Percentiles rank a stretch among this genome's conserved stretches.
Conservation (phyloP, 2,113 vertebrate genomes). For the Choloepus hoffmanni region DNA sequence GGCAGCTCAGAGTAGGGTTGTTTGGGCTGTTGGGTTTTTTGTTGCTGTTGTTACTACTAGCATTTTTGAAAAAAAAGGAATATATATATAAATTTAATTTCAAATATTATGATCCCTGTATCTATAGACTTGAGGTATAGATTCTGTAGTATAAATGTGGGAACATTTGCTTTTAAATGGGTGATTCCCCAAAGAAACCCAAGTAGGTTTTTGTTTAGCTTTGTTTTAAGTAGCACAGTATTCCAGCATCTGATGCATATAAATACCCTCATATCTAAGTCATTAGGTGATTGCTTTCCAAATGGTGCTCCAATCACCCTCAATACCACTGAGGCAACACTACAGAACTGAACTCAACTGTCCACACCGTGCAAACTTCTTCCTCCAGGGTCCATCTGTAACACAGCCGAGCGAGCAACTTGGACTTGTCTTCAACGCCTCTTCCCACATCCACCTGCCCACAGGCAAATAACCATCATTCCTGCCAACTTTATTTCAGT, state of each 20-base stretch:
- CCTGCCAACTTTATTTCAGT: not conserved
- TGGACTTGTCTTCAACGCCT: not conserved
- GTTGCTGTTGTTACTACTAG: not conserved
- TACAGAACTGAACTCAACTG: not conserved
- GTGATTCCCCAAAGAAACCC: not conserved
- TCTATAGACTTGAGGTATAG: not conserved
- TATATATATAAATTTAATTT: constrained; percentile 15
- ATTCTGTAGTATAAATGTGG: not conserved
- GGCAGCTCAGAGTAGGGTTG: not conserved
- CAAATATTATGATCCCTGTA: not conserved
- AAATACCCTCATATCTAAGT: not conserved
- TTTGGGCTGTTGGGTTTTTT: not conserved
- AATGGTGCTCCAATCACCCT: not conserved
- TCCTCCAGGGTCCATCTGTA: too few species aligned
- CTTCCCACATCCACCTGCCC: not conserved
- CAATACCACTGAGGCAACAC: not conserved
- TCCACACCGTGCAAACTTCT: not conserved
- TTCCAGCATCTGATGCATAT: too few species aligned
- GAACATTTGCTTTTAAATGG: not conserved
- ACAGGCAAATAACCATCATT: not conserved
- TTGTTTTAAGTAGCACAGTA: not conserved
- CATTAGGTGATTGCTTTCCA: not conserved
- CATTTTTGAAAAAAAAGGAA: not conserved
- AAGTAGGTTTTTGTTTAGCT: not conserved
- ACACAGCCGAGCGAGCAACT: not conserved